These are phyloP conservation scores for Cyanoderma ruficeps DNA, from an alignment of 2,113 vertebrate species.

Conservation along the genomic window DNA sequence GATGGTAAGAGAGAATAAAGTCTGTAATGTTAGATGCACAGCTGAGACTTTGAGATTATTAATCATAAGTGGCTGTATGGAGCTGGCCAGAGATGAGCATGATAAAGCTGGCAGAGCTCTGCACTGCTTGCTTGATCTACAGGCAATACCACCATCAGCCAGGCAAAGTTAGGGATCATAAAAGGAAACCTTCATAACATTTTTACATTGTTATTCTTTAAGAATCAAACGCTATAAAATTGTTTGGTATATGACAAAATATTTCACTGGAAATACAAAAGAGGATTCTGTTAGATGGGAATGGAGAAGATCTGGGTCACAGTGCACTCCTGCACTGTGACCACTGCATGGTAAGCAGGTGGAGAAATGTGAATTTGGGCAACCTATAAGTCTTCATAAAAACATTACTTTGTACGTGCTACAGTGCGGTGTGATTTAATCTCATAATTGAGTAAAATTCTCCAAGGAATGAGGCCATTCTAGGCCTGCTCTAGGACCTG, in stretches of 20 bases:
- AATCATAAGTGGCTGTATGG: neutral
- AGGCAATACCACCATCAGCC: neutral
- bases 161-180: neutral
- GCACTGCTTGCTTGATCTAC: neutral
- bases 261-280: neutral
- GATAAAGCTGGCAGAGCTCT: neutral
- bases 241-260: neutral
- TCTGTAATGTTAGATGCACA: neutral
- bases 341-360: neutral
- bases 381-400: neutral
- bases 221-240: neutral
- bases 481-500: neutral
- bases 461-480: neutral
- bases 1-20: neutral
- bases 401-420: neutral
- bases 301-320: neutral
- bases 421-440: neutral
- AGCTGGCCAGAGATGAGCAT: neutral
- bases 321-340: neutral
- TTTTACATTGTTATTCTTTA: neutral
- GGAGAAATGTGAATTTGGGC: neutral
- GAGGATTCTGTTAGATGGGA: neutral
- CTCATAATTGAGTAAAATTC: neutral
- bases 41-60: neutral
- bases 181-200: neutral